These are phyloP conservation scores for Metaphire vulgaris DNA, from an alignment of 1,140 invertebrate genomes.

Conservation along the genomic window DNA sequence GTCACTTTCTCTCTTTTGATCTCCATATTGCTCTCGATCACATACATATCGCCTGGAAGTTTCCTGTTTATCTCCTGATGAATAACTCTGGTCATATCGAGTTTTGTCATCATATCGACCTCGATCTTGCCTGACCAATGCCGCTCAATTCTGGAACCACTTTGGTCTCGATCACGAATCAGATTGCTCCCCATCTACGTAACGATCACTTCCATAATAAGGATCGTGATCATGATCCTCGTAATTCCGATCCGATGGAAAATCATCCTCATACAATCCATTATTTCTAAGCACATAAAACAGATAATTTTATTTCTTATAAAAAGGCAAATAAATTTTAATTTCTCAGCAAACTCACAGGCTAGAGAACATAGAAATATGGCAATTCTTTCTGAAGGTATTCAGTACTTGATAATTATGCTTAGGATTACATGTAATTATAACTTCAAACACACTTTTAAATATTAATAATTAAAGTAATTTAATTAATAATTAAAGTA, in stretches of 20 bases:
- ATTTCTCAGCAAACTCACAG: no score
- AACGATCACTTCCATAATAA: background rate
- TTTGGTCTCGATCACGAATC: background rate
- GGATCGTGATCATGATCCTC: background rate
- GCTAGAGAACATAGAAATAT: no score
- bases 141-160: background rate
- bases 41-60: background rate
- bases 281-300: background rate
- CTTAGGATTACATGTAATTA: no score
- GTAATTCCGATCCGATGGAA: background rate
- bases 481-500: no score
- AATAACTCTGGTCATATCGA: background rate
- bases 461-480: no score
- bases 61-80: background rate
- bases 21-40: background rate
- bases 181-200: background rate
- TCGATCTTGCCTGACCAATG: background rate
- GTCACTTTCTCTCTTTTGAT: background rate
- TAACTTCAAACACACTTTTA: no score
- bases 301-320: no score
- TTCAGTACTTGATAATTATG: no score
- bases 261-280: background rate
- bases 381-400: no score
- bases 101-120: background rate
- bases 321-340: no score